A percentile compares a stretch with the other conserved stretches of the same genome.
Evolutionary conservation across 2,888 invertebrate species (phyloP).

Genomic region (Leucozona laternaria): DNA sequence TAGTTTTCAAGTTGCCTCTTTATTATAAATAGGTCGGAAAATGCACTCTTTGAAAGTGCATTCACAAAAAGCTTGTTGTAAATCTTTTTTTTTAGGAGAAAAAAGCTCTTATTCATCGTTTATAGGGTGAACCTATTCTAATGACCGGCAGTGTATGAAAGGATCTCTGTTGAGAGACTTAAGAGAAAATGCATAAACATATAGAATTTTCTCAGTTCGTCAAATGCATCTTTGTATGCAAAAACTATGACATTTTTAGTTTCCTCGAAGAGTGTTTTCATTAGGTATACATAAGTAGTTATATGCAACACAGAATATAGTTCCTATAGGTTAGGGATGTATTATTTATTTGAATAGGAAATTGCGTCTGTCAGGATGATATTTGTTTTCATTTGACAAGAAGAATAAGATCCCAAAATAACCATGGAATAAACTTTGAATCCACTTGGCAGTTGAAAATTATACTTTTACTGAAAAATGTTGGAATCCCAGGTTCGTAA

Average conservation of each 20-base stretch:
- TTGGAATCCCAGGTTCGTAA: too few species aligned
- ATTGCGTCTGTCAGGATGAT: slow-evolving; percentile 24
- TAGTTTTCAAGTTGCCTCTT: too few species aligned
- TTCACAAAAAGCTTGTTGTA: too few species aligned
- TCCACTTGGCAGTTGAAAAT: neutral
- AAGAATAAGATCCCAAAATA: neutral
- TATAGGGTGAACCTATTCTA: too few species aligned
- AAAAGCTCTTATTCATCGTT: too few species aligned
- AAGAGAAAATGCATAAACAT: neutral
- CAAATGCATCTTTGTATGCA: slow-evolving; percentile 3
- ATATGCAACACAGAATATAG: neutral
- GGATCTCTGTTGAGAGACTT: neutral
- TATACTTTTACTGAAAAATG: too few species aligned
- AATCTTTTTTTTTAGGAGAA: too few species aligned
- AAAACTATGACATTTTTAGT: neutral
- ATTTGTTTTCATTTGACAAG: neutral
- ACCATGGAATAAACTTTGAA: slow-evolving; percentile 1
- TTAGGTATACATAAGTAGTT: neutral
- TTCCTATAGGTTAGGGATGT: neutral
- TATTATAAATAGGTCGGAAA: too few species aligned
- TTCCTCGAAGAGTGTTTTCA: slow-evolving; percentile 18
- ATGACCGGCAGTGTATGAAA: too few species aligned
- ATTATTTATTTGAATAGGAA: slow-evolving; percentile 17
- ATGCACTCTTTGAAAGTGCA: too few species aligned
- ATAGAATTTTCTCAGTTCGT: neutral